Evolutionary conservation across 2,888 invertebrate species (phyloP).

Genomic region (Leptarthrus brevirostris): DNA sequence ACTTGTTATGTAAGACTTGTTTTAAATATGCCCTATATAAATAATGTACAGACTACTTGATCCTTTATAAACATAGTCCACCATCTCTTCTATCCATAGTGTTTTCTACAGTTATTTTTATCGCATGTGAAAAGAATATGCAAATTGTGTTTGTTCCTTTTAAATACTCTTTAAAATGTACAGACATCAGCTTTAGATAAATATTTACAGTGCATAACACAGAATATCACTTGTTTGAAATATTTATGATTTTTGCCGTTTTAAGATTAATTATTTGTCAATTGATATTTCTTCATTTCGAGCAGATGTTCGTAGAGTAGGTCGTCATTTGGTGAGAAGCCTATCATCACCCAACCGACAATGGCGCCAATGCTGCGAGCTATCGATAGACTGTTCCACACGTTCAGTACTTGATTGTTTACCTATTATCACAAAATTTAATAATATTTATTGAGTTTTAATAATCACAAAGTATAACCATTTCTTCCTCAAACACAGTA

Average conservation of each 20-base stretch:
- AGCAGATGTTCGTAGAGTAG: constrained; percentile 68
- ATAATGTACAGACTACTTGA: constrained; percentile 25
- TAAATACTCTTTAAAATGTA: constrained; percentile 34
- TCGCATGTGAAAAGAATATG: not conserved
- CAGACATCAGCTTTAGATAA: constrained; percentile 34
- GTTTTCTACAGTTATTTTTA: not conserved
- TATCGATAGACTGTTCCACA: constrained; percentile 70
- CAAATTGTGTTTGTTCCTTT: constrained; percentile 6
- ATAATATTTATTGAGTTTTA: not conserved
- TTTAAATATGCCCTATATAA: constrained; percentile 18
- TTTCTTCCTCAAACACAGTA: constrained; percentile 63
- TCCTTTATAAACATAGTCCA: constrained; percentile 32
- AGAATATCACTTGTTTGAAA: constrained; percentile 38
- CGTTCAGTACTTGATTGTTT: constrained; percentile 66
- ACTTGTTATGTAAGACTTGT: not conserved
- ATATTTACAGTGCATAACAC: constrained; percentile 40
- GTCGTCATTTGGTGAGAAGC: constrained; percentile 69
- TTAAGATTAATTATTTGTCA: constrained; percentile 64
- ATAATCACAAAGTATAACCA: constrained; percentile 58
- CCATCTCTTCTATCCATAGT: not conserved
- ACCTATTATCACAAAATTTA: constrained; percentile 60
- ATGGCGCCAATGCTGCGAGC: constrained; percentile 70
- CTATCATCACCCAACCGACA: constrained; percentile 70
- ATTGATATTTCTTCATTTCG: constrained; percentile 66
- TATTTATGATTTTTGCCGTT: constrained; percentile 19